Evolutionary conservation across 2,888 invertebrate species (phyloP), one percentile per base, ranked within the genome.

Genomic region (Tupiocoris notatus): DNA sequence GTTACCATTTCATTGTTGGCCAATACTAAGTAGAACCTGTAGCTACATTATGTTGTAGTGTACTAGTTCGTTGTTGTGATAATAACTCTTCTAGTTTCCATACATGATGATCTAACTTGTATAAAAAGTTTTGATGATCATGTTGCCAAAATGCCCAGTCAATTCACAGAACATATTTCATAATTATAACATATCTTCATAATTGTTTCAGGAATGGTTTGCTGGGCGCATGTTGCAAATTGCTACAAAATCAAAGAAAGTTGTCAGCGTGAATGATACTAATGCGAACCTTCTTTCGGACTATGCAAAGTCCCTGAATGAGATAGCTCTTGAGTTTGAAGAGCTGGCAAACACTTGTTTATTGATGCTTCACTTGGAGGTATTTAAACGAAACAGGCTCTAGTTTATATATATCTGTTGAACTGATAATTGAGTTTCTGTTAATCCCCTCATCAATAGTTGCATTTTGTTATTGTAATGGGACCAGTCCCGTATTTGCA

Each of bases 341-440:
- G 94, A 95, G 81, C 87, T 96, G 75, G 91, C 95, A 0, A 93
- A 96, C 82, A 95, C 93, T 73, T 96, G 96, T 82, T 87, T 98
- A 77, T 86, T 98, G 59, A 90, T 98, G 77, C 86, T 98, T 73
- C 97, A 98, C 86, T 87, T 98, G 81, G 98, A 98, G 88, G 93
- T 94, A 81, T 58, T 23, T 23, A 12, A 12, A 39, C 39, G 39
- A 39, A 39, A 7, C 39, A 39, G 39, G 12, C 12, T 39, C 12
- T 3, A 39, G 39, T 39, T 3, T 39, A 12, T 7, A 39, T n/a
- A n/a, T n/a, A n/a, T n/a, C n/a, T n/a, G n/a, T n/a, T n/a, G n/a
- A n/a, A n/a, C n/a, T n/a, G n/a, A n/a, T n/a, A n/a, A n/a, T n/a
- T n/a, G n/a, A n/a, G n/a, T n/a, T n/a, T n/a, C n/a, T n/a, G n/a